These are phyloP conservation scores for Druon quercuslanigerum DNA, from an alignment of 1,140 invertebrate genomes.

Conservation along the genomic window DNA sequence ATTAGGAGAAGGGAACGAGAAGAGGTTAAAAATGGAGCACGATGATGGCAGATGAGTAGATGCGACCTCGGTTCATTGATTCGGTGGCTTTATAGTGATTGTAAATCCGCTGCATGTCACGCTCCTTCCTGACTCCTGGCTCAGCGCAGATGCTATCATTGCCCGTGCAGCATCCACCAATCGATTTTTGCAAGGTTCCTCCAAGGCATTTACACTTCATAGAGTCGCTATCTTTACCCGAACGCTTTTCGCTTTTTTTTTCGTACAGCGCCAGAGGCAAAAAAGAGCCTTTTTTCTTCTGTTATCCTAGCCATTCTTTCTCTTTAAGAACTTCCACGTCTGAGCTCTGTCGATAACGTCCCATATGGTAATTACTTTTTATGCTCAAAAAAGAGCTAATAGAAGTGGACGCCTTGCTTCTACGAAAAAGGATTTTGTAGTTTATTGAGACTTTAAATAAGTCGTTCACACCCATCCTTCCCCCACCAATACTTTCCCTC, in stretches of 20 bases:
- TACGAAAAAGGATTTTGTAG: too few relatives aligned
- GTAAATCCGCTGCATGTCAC: slow-evolving; percentile 56
- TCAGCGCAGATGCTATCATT: slow-evolving; percentile 59
- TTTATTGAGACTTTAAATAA: too few relatives aligned
- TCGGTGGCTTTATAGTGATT: slow-evolving; percentile 51
- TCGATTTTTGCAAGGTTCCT: slow-evolving; percentile 55
- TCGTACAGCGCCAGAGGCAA: neutral
- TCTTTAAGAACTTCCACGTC: too few relatives aligned
- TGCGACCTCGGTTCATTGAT: slow-evolving; percentile 58
- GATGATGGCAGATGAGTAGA: slow-evolving; percentile 47
- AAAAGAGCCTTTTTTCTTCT: neutral
- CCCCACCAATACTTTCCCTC: too few relatives aligned
- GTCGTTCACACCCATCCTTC: too few relatives aligned
- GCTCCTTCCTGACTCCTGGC: slow-evolving; percentile 54
- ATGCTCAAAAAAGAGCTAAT: too few relatives aligned
- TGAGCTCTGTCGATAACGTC: too few relatives aligned
- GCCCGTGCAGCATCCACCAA: slow-evolving; percentile 51
- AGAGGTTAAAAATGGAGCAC: slow-evolving; percentile 47
- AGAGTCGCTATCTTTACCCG: slow-evolving; percentile 33
- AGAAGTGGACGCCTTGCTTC: too few relatives aligned
- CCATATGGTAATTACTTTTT: too few relatives aligned
- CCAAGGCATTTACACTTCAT: slow-evolving; percentile 51
- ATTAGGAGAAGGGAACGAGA: neutral
- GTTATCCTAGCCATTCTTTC: too few relatives aligned
- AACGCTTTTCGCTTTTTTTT: slow-evolving; percentile 10